Evolutionary conservation across 2,888 invertebrate species (phyloP), one percentile per base, ranked within the genome.

Genomic region (Chloromyia formosa): DNA sequence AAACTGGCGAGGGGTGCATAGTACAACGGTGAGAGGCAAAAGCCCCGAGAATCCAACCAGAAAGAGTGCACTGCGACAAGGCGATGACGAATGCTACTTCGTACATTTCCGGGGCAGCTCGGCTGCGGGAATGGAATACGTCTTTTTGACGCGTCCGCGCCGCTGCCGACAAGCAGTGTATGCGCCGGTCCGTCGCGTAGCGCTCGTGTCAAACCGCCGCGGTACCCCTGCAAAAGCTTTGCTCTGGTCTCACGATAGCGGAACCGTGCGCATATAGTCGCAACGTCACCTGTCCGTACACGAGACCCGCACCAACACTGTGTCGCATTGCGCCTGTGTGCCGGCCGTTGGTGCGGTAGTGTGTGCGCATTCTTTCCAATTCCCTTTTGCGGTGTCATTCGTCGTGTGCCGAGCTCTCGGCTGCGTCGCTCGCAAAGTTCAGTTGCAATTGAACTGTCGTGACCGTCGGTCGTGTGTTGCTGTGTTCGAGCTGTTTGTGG

Each of bases 281-380:
- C 14, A 56, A 14, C 40, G 40, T 40, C 16, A 9, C 58, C 7
- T 35, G 58, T 71, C 71, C 12, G 56, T 42, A 71, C 71, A 71
- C 40, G 58, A 18, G 23, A n/a, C 35, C 10, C 3, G 20, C 20
- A 20, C 71, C 12, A 14, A 56, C 56, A 40, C 35, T 1, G 14
- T 1, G 18, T 4, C 9, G 40, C 18, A 14, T 9, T 60, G 27
- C 60, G 45, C 1, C 23, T 10, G 60, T 73, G 60, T 73, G 86
- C 86, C 86, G 86, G 86, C 86, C 87, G 87, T 87, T 87, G 87
- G 87, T 73, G 75, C 77, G 3, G 27, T 35, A 35, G 18, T 14
- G 27, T 69, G 54, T 78, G 77, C 77, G 78, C 77, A 77, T 75
- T 74, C 73, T 75, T 77, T 79, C 78, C 78, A 78, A 76, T 77